Base-by-base conservation (phyloP, 2,113 vertebrate species). In the Ptilonorhynchus violaceus region DNA sequence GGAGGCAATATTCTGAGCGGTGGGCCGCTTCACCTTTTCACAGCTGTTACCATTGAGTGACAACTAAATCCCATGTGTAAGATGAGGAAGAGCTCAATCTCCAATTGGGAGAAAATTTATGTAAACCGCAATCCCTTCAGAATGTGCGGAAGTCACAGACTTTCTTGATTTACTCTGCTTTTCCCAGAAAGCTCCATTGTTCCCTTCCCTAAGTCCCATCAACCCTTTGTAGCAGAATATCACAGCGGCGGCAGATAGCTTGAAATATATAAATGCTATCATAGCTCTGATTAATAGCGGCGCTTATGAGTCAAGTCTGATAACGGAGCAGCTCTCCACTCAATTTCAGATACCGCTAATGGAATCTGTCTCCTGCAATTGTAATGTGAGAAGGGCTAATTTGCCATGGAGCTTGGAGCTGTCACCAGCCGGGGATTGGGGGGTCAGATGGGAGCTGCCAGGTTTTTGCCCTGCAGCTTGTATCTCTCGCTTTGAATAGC, bases 311-410 rank as follows among this genome's bases (percentile, higher is more conserved):
- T 99, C 99, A 99, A 99, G 99, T 99, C 99, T 99, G 99, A 99
- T 99, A 99, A 99, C 99, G 98, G 99, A 98, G 98, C 99, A 99
- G 99, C 99, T 99, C 99, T 99, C 99, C 99, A 99, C 99, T 99
- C 99, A 99, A 99, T 99, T 99, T 99, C 99, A 99, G 99, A 99
- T 99, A 99, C 99, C 98, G 99, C 99, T 99, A 99, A 99, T 99
- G 99, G 99, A 99, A 99, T 99, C 99, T 99, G 99, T 99, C 99
- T 99, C 99, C 99, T 99, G 99, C 99, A 99, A 99, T 99, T 99
- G 99, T 99, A 99, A 99, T 99, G 99, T 99, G 99, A 99, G 99
- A 99, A 99, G 99, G 99, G 99, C 99, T 99, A 99, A 99, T 99
- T 99, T 99, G 99, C 99, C 99, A 99, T 99, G 99, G 99, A 99